Base-by-base conservation (phyloP, 2,888 invertebrate species). In the Napeogenes sylphis region DNA sequence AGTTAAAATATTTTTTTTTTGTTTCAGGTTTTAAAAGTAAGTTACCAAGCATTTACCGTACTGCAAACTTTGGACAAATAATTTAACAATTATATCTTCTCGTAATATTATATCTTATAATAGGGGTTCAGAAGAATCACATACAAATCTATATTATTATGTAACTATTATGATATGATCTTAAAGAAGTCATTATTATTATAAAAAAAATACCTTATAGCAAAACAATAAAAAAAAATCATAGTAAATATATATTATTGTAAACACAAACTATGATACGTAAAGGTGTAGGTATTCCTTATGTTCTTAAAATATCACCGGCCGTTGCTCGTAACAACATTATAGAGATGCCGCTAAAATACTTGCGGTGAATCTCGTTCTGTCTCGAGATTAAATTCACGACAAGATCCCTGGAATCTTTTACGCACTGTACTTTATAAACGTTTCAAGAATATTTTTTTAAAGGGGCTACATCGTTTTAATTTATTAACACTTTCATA, bases 301-400 rank as follows among this genome's bases (percentile, higher is more conserved):
- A 21, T 64, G 47, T 32, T 53, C 51, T 45, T 58, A 67, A 67
- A 62, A 62, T 67, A 62, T 59, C 35, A 55, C 12, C 45, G 53
- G 59, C 33, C 53, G 46, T 54, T 57, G 62, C 45, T 65, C 60
- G 62, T 68, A 68, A 69, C 68, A 73, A 82, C 4, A 85, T 84
- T 84, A 80, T 81, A 74, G 75, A 76, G 80, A 82, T 79, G 74
- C 77, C 74, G 76, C 71, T 73, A 75, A 79, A 80, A 80, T 82
- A 81, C 79, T 83, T 80, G 85, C 74, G 85, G 85, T 73, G 78
- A 82, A 82, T 84, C 83, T 80, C 75, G 76, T 80, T 81, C 80
- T 83, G 80, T 83, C 80, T 82, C 76, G 77, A 87, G 84, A 88
- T 87, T 87, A 88, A 87, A 86, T 87, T 85, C 82, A 81, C 79